Evolutionary conservation across 2,113 vertebrate genomes (phyloP).

Genomic region (Nothobranchius furzeri): DNA sequence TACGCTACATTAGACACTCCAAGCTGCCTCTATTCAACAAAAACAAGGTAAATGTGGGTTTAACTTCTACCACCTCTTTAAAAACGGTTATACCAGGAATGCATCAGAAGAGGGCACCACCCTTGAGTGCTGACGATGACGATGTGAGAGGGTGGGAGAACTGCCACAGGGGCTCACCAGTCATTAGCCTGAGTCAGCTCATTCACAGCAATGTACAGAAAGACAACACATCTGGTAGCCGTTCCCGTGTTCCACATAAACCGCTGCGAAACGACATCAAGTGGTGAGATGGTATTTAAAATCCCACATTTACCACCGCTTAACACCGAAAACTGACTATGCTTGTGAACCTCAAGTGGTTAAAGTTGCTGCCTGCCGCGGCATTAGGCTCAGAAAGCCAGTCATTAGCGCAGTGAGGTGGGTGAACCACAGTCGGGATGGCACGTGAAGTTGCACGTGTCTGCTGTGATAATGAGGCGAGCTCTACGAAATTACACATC

Average conservation of each 20-base stretch:
- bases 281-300: slow-evolving; percentile 71
- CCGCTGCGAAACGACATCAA: slow-evolving; percentile 67
- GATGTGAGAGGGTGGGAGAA: slow-evolving; percentile 8
- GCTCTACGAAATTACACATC: slow-evolving; percentile 1
- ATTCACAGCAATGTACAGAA: slow-evolving; percentile 32
- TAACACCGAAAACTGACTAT: slow-evolving; percentile 68
- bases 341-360: slow-evolving; percentile 63
- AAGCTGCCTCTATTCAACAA: too few relatives aligned
- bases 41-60: too few relatives aligned
- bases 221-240: slow-evolving; percentile 70
- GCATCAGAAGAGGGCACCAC: slow-evolving; percentile 40
- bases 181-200: slow-evolving; percentile 70
- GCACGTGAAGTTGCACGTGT: slow-evolving; percentile 38
- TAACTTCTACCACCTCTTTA: too few relatives aligned
- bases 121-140: neutral
- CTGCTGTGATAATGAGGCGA: slow-evolving; percentile 18
- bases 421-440: slow-evolving; percentile 42
- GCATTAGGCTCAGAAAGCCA: slow-evolving; percentile 41
- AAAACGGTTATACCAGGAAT: neutral
- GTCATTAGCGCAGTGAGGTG: slow-evolving; percentile 63
- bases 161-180: slow-evolving; percentile 53
- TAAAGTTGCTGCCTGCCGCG: slow-evolving; percentile 57
- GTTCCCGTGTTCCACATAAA: slow-evolving; percentile 58
- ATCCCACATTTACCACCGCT: slow-evolving; percentile 56
- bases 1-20: too few relatives aligned